Conservation (phyloP, 2,113 vertebrate genomes). For the Sinosuthora webbiana region DNA sequence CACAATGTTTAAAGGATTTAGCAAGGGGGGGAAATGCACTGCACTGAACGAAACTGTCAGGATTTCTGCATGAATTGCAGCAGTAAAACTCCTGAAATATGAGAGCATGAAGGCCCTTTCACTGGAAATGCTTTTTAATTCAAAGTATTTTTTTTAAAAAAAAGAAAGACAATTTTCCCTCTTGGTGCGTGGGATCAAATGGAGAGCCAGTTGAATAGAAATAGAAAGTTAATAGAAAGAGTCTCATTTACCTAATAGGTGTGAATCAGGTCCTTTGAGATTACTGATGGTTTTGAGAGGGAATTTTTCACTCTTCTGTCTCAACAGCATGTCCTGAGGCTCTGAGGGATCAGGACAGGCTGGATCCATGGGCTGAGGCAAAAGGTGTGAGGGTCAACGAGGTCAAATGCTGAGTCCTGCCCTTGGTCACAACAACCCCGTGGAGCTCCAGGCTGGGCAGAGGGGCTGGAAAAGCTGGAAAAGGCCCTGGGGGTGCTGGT, state of each 20-base stretch:
- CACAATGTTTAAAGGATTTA: neutral
- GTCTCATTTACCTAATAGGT: neutral
- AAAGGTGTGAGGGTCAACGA: fast-evolving
- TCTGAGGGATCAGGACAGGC: neutral
- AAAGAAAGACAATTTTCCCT: neutral
- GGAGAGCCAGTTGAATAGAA: neutral
- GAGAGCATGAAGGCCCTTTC: neutral
- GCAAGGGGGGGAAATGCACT: neutral
- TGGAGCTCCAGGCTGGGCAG: neutral
- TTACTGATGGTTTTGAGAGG: neutral
- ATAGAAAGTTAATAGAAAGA: neutral
- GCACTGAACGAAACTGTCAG: neutral
- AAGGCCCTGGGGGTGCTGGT: neutral
- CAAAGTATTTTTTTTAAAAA: neutral
- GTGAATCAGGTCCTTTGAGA: neutral
- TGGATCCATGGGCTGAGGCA: neutral
- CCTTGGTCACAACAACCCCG: fast-evolving
- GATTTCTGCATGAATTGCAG: neutral
- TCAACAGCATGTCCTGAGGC: neutral
- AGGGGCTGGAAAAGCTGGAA: neutral
- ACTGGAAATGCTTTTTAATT: neutral
- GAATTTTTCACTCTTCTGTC: neutral
- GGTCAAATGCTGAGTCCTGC: neutral
- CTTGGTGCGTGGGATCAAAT: neutral
- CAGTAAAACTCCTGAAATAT: neutral